phyloP scores from a whole-genome alignment of 2,888 invertebrate genomes.

The Phalangium opilio region DNA sequence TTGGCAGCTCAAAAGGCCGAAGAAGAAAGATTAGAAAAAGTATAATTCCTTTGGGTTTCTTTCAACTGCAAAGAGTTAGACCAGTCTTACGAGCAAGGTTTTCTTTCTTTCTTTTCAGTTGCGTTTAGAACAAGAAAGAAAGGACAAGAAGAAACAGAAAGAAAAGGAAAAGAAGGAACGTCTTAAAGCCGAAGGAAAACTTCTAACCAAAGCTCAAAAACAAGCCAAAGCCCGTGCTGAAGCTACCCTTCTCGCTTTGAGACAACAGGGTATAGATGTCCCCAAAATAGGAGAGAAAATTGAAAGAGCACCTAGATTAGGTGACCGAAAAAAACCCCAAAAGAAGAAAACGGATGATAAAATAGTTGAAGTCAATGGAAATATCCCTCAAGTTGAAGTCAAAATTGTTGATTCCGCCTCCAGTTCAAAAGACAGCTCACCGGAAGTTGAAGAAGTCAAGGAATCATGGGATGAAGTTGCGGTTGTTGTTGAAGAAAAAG shows the following conservation, averaged over 20 bases:
- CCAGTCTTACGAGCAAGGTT: background rate
- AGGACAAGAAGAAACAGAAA: constrained; percentile 73
- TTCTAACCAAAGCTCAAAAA: constrained; percentile 71
- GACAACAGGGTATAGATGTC: constrained; percentile 66
- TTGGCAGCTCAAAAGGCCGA: constrained; percentile 28
- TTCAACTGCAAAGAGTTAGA: background rate
- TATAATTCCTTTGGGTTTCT: constrained; percentile 24
- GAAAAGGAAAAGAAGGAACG: constrained; percentile 84
- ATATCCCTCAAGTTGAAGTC: background rate
- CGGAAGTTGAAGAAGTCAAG: constrained; percentile 5
- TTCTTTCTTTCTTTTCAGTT: constrained; percentile 32
- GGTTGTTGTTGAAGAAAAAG: constrained; percentile 13
- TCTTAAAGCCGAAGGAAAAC: constrained; percentile 89
- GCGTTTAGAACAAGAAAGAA: constrained; percentile 67
- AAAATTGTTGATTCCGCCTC: background rate
- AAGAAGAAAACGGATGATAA: constrained; percentile 41
- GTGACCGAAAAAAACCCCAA: constrained; percentile 55
- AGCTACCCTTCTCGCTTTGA: constrained; percentile 70
- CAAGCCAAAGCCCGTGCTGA: constrained; percentile 51
- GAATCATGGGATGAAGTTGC: constrained; percentile 22
- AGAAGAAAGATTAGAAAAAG: constrained; percentile 44
- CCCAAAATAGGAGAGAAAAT: constrained; percentile 47
- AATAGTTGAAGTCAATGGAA: background rate
- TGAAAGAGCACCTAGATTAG: constrained; percentile 37
- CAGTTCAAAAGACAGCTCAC: constrained; percentile 2